A percentile compares a stretch with the other conserved stretches of the same genome.
phyloP scores from a whole-genome alignment of 2,113 vertebrate species.

The Lepisosteus osseus region DNA sequence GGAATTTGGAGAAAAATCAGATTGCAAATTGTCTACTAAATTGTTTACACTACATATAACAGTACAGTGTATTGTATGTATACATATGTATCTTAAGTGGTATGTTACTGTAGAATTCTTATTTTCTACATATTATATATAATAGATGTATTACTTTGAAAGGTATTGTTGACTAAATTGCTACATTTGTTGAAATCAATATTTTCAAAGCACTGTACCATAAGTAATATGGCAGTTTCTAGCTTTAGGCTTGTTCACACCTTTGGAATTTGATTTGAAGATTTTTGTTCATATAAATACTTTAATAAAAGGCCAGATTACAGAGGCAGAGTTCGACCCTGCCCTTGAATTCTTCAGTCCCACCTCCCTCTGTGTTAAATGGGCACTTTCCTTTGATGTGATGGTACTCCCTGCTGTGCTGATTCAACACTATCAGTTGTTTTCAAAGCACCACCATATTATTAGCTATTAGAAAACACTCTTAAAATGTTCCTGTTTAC shows the following conservation, averaged over 20 bases:
- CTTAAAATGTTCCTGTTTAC: slow-evolving; percentile 13
- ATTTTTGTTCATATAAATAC: background rate
- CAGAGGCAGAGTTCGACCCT: slow-evolving; percentile 1
- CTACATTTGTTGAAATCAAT: too few species aligned
- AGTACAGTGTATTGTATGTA: background rate
- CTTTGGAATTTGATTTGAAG: background rate
- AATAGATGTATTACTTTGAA: too few species aligned
- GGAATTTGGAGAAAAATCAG: too few species aligned
- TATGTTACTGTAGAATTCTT: too few species aligned
- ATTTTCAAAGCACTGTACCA: too few species aligned
- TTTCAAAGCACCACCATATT: slow-evolving; percentile 11
- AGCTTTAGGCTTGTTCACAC: background rate
- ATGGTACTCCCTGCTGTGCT: slow-evolving; percentile 12
- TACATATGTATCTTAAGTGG: background rate
- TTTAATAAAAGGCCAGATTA: slow-evolving; percentile 1
- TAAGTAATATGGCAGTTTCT: too few species aligned
- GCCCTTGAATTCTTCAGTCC: background rate
- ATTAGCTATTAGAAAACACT: slow-evolving; percentile 18
- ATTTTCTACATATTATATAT: too few species aligned
- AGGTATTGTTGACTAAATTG: too few species aligned
- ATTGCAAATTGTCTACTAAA: too few species aligned
- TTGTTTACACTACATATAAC: background rate
- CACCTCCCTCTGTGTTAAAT: slow-evolving; percentile 6
- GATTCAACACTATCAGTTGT: slow-evolving; percentile 15
- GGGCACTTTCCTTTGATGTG: slow-evolving; percentile 11